A percentile compares a stretch with the other conserved stretches of the same genome.
Evolutionary conservation across 1,140 invertebrate genomes (phyloP).

Genomic region (Bombus huntii): DNA sequence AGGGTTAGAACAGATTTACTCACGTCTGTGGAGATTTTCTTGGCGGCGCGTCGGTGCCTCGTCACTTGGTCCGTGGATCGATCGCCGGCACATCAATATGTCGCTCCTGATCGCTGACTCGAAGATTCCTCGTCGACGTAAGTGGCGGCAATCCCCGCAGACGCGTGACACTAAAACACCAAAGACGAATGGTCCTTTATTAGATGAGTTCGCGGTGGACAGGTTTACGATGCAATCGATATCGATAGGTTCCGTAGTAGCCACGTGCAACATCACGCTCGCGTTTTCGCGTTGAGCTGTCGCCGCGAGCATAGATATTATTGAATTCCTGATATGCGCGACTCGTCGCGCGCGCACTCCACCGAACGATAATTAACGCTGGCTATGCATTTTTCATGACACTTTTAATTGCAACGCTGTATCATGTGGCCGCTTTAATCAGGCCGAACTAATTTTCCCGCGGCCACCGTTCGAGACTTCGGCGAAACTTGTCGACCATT

Average conservation of each 20-base stretch:
- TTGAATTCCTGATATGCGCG: slow-evolving; percentile 44
- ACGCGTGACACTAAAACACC: slow-evolving; percentile 46
- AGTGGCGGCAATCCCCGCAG: slow-evolving; percentile 6
- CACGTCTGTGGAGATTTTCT: slow-evolving; percentile 44
- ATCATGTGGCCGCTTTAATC: slow-evolving; percentile 26
- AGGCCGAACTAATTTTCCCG: slow-evolving; percentile 21
- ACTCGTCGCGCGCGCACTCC: no score
- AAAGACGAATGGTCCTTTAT: slow-evolving; percentile 33
- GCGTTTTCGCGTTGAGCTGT: not conserved
- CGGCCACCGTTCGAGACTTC: not conserved
- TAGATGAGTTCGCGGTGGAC: not conserved
- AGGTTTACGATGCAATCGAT: slow-evolving; percentile 33
- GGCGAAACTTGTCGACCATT: not conserved
- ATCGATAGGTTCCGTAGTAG: not conserved
- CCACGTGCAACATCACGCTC: not conserved
- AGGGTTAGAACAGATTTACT: slow-evolving; percentile 14
- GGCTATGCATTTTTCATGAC: slow-evolving; percentile 29
- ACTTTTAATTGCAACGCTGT: slow-evolving; percentile 18
- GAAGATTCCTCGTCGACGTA: slow-evolving; percentile 38
- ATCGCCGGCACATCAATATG: slow-evolving; percentile 50
- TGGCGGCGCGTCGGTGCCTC: slow-evolving; percentile 32
- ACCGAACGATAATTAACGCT: slow-evolving; percentile 32
- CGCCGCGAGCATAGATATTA: not conserved
- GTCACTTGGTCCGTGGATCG: slow-evolving; percentile 45
- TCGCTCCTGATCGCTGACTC: slow-evolving; percentile 43